Percentiles rank a stretch among this genome's conserved stretches.
These are phyloP conservation scores for Polietes domitor DNA, from an alignment of 2,888 invertebrate genomes.

Conservation along the genomic window DNA sequence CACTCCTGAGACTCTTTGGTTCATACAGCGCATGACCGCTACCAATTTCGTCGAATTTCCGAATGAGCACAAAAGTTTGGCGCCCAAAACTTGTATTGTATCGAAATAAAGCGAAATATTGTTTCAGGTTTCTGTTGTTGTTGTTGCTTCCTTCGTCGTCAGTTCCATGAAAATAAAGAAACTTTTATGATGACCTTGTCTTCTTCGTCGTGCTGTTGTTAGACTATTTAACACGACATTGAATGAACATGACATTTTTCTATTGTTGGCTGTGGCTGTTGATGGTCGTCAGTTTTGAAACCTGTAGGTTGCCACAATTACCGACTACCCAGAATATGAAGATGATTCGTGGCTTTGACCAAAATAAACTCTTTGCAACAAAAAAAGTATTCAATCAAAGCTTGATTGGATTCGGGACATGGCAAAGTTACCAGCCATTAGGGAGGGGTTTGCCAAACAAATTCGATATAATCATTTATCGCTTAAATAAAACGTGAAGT, in stretches of 20 bases:
- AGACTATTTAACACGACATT: slow-evolving; percentile 1
- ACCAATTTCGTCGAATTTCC: slow-evolving; percentile 45
- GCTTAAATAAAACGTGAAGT: not conserved
- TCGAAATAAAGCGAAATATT: not conserved
- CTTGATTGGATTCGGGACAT: slow-evolving; percentile 14
- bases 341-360: slow-evolving; percentile 8
- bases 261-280: not conserved
- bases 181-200: slow-evolving; percentile 39
- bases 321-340: not conserved
- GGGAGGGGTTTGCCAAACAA: slow-evolving; percentile 11
- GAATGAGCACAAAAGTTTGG: slow-evolving; percentile 40
- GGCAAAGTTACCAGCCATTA: not conserved
- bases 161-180: slow-evolving; percentile 3
- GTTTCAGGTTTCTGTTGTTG: not conserved
- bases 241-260: not conserved
- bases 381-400: not conserved
- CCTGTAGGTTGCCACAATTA: slow-evolving; percentile 35
- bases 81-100: slow-evolving; percentile 48
- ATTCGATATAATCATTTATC: not conserved
- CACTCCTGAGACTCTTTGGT: not conserved
- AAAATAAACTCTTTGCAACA: not conserved
- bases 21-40: not conserved
- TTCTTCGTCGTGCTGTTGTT: not conserved
- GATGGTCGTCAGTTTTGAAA: not conserved
- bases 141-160: not conserved